A percentile compares a stretch with the other conserved stretches of the same genome.
Evolutionary conservation across 2,797 vertebrate genomes (phyloP).

Genomic region (Sebastiscus tertius): DNA sequence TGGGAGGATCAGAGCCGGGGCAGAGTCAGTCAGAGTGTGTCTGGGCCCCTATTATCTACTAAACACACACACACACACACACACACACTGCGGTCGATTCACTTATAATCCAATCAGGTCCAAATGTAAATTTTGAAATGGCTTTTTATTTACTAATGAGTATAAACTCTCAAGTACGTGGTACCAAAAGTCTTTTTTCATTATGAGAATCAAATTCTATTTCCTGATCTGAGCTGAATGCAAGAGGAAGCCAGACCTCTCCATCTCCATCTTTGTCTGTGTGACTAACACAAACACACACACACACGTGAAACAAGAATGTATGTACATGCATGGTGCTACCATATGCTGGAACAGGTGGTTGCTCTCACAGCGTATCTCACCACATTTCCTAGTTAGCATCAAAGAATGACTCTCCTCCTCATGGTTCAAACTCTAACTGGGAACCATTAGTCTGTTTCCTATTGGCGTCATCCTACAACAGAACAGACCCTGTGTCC

Average conservation of each 20-base stretch:
- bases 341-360: slow-evolving; percentile 65
- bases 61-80: background rate
- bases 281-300: background rate
- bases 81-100: background rate
- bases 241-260: background rate
- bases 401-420: slow-evolving; percentile 4
- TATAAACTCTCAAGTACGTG: background rate
- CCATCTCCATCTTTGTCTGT: background rate
- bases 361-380: slow-evolving; percentile 27
- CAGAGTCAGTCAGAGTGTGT: slow-evolving; percentile 7
- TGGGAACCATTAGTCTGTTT: slow-evolving; percentile 15
- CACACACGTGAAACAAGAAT: background rate
- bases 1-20: slow-evolving; percentile 8
- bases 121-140: background rate
- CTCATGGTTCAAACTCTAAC: slow-evolving; percentile 20
- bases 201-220: background rate
- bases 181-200: background rate
- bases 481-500: background rate
- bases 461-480: background rate
- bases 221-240: background rate
- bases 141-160: background rate
- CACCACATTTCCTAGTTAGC: slow-evolving; percentile 29
- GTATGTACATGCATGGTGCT: background rate
- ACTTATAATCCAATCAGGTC: slow-evolving; percentile 10
- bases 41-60: background rate